phyloP scores from a whole-genome alignment of 2,797 vertebrate species.

The Podargus strigoides region DNA sequence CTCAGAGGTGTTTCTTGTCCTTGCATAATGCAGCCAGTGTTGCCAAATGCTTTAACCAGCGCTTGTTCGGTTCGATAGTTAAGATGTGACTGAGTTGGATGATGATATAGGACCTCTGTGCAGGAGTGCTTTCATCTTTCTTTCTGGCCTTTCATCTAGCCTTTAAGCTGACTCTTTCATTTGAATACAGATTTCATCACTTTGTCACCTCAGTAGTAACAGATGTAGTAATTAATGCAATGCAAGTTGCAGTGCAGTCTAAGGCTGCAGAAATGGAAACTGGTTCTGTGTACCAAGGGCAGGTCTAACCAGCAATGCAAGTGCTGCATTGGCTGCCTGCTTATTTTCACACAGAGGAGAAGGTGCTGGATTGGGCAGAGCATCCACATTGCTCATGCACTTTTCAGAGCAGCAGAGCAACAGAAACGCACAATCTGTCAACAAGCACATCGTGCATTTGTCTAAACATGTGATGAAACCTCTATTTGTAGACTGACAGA shows the following conservation, averaged over 20 bases:
- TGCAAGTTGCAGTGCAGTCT: not conserved
- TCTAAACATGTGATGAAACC: not conserved
- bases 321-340: not conserved
- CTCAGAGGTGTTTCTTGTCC: not conserved
- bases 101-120: not conserved
- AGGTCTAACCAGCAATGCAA: not conserved
- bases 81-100: not conserved
- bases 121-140: conserved; percentile 8
- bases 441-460: rapidly evolving
- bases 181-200: not conserved
- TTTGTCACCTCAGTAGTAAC: not conserved
- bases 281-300: not conserved
- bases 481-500: not conserved
- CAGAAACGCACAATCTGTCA: not conserved
- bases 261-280: not conserved
- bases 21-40: not conserved
- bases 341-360: not conserved
- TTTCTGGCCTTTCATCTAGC: not conserved
- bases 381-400: not conserved
- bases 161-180: not conserved
- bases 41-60: not conserved
- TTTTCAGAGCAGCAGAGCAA: not conserved
- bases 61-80: not conserved
- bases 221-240: not conserved
- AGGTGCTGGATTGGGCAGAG: not conserved